Evolutionary conservation across 2,888 invertebrate genomes (phyloP), one percentile per base, ranked within the genome.

Genomic region (Coremacera marginata): DNA sequence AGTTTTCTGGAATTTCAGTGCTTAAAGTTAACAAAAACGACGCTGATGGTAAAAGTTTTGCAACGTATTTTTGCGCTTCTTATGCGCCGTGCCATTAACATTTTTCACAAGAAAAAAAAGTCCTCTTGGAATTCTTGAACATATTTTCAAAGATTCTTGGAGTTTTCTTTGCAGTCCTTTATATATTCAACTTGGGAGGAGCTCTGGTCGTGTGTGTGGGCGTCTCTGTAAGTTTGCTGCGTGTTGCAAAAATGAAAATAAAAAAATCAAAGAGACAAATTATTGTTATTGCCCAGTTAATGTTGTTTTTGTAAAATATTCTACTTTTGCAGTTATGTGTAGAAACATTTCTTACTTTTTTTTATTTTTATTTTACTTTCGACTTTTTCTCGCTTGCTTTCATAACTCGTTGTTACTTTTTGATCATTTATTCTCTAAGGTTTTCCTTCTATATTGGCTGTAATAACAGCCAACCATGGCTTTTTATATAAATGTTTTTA

Each of bases 231-330:
- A 22, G n/a, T 44, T 62, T n/a, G 55, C 57, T 22, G 22, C 52
- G 14, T 27, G 31, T 27, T 37, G 49, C n/a, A 37, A 37, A 34
- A 74, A 51, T 37, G 34, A 31, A 31, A 31, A 31, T 4, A 31
- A 49, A 63, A 78, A 52, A 77, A 81, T 78, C 80, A 80, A 78
- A 79, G 80, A 80, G 76, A 82, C 78, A 81, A 83, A 80, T 83
- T 84, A 84, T 83, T 82, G 82, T 84, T 83, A 85, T 84, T 79
- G 79, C 60, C 79, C 77, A 76, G 77, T 79, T 80, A 81, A 84
- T 82, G 79, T 65, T 16, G n/a, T 78, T 82, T 80, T 82, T 81
- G 74, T 79, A 79, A 83, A 83, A 81, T 82, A 81, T 79, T 62
- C 62, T 72, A 25, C 16, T 27, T 52, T 25, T 22, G 44, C 67